Evolutionary conservation across 2,888 invertebrate genomes (phyloP).

Genomic region (Hemistola chrysoprasaria): DNA sequence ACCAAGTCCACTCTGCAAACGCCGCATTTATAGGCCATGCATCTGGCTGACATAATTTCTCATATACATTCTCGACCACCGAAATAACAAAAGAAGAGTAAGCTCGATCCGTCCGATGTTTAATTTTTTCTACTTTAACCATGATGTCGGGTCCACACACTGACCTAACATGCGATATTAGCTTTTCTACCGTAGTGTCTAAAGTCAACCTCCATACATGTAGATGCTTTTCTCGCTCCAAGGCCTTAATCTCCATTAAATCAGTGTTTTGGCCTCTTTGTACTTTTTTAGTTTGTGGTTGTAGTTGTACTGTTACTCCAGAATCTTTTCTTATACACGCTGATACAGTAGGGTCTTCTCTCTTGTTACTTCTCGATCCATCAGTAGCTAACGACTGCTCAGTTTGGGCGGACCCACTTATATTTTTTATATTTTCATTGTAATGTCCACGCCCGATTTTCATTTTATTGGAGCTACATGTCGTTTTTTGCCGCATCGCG

Average conservation of each 20-base stretch:
- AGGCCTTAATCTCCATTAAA: not conserved
- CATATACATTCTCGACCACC: not conserved
- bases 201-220: not conserved
- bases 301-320: not conserved
- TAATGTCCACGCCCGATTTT: too few relatives aligned
- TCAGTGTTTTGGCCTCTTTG: not conserved
- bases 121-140: constrained; percentile 17
- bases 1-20: constrained; percentile 31
- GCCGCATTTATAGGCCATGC: constrained; percentile 26
- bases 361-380: too few relatives aligned
- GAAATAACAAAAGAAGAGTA: constrained; percentile 17
- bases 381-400: too few relatives aligned
- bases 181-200: constrained; percentile 4
- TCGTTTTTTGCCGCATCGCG: too few relatives aligned
- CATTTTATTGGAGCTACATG: too few relatives aligned
- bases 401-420: too few relatives aligned
- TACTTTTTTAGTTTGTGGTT: not conserved
- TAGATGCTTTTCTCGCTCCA: not conserved
- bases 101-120: constrained; percentile 14
- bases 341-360: too few relatives aligned
- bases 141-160: constrained; percentile 5
- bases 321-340: too few relatives aligned
- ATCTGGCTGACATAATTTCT: constrained; percentile 6
- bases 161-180: constrained; percentile 1
- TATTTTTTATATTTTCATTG: too few relatives aligned